phyloP scores from a whole-genome alignment of 2,797 vertebrate genomes.

The Eulemur rubriventer region DNA sequence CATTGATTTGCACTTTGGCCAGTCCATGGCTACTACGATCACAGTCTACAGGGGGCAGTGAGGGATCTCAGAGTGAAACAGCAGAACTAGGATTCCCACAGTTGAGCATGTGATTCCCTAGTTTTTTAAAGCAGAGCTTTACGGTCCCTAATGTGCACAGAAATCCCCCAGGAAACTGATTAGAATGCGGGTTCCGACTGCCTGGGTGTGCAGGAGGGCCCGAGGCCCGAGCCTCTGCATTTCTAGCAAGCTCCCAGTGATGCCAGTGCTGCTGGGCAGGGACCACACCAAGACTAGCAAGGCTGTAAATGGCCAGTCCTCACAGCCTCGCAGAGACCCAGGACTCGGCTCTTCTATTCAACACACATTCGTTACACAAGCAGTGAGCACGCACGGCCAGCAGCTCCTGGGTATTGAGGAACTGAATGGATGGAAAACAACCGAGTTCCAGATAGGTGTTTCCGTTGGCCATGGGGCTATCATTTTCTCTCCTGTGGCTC shows the following conservation, averaged over 20 bases:
- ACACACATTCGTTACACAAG: rapidly evolving
- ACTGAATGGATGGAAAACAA: background rate
- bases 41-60: slow-evolving; percentile 81
- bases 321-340: background rate
- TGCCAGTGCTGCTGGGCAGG: no score
- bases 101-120: rapidly evolving
- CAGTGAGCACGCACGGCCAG: rapidly evolving
- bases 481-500: background rate
- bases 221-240: background rate
- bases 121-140: background rate
- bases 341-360: background rate
- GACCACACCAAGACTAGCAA: background rate
- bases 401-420: background rate
- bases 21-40: slow-evolving; percentile 61
- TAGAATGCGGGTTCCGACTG: background rate
- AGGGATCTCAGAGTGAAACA: slow-evolving; percentile 67
- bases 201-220: background rate
- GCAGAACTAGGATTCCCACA: background rate
- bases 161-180: background rate
- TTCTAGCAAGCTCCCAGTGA: background rate
- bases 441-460: background rate
- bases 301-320: background rate
- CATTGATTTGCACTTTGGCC: background rate
- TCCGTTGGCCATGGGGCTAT: background rate
- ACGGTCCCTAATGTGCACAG: rapidly evolving